Percentiles rank a stretch among this genome's conserved stretches.
Evolutionary conservation across 2,888 invertebrate species (phyloP).

Genomic region (Tetrapedia diversipes): DNA sequence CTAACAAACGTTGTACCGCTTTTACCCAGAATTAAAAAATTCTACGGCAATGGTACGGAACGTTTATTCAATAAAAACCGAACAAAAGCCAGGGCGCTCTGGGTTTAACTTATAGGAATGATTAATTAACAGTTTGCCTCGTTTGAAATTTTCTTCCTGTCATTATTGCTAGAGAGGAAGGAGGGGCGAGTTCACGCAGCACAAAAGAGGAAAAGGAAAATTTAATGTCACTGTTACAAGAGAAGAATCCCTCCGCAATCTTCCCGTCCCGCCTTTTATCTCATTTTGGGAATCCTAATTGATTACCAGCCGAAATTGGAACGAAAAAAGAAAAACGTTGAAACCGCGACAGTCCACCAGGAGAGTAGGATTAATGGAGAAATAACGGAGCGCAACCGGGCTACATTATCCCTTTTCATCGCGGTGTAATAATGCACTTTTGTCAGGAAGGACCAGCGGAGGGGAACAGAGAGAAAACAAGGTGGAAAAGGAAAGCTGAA

Average conservation of each 20-base stretch:
- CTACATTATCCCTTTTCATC: conserved; percentile 45
- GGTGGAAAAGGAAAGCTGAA: neutral
- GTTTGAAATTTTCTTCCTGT: neutral
- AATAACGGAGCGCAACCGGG: conserved; percentile 34
- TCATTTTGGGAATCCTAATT: conserved; percentile 1
- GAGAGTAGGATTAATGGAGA: conserved; percentile 28
- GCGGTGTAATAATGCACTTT: conserved; percentile 46
- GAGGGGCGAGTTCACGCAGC: neutral
- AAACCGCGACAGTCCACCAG: neutral
- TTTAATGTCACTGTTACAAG: neutral
- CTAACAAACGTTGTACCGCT: conserved; percentile 22
- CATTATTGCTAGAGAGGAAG: neutral
- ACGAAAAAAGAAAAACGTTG: neutral
- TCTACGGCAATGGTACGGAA: too few species aligned
- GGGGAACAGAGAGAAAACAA: neutral
- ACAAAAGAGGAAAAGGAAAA: neutral
- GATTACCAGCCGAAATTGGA: neutral
- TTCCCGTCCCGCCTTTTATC: neutral
- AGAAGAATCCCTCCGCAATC: neutral
- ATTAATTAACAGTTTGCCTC: conserved; percentile 34
- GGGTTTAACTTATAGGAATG: conserved; percentile 27
- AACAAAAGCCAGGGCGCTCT: neutral
- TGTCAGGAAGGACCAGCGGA: conserved; percentile 14
- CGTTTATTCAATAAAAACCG: conserved; percentile 14
- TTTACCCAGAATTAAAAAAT: conserved; percentile 41